Percentiles rank a stretch among this genome's conserved stretches.
phyloP scores from a whole-genome alignment of 2,888 invertebrate genomes.

The Eupithecia vulgata region DNA sequence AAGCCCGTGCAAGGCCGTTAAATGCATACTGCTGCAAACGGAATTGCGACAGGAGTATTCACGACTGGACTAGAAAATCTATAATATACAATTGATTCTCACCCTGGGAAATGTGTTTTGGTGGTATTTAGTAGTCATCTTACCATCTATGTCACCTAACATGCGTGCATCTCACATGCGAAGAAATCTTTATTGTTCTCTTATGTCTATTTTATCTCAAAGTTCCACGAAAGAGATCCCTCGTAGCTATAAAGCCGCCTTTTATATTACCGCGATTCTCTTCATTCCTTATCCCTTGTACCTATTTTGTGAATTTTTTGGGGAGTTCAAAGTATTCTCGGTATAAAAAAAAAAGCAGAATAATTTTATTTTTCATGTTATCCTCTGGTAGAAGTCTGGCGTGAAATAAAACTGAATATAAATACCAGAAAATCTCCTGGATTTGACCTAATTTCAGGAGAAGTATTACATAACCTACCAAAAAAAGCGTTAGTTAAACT shows the following conservation, averaged over 20 bases:
- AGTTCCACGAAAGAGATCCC: not conserved
- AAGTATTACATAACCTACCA: no score
- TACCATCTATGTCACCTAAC: not conserved
- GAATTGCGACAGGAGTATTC: conserved; percentile 6
- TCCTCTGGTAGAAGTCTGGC: no score
- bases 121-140: not conserved
- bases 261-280: not conserved
- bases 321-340: no score
- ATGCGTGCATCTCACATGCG: not conserved
- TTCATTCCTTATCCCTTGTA: not conserved
- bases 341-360: no score
- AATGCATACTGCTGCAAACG: conserved; percentile 11
- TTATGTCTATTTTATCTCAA: not conserved
- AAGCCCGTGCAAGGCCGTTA: conserved; percentile 8
- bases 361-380: no score
- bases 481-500: no score
- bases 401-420: no score
- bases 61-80: not conserved
- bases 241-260: not conserved
- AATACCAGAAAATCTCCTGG: no score
- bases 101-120: not conserved
- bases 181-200: not conserved
- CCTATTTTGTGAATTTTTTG: not conserved
- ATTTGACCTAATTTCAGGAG: no score
- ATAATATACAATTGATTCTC: not conserved